Evolutionary conservation across 2,888 invertebrate genomes (phyloP).

Genomic region (Paralinhomoeus sp.): DNA sequence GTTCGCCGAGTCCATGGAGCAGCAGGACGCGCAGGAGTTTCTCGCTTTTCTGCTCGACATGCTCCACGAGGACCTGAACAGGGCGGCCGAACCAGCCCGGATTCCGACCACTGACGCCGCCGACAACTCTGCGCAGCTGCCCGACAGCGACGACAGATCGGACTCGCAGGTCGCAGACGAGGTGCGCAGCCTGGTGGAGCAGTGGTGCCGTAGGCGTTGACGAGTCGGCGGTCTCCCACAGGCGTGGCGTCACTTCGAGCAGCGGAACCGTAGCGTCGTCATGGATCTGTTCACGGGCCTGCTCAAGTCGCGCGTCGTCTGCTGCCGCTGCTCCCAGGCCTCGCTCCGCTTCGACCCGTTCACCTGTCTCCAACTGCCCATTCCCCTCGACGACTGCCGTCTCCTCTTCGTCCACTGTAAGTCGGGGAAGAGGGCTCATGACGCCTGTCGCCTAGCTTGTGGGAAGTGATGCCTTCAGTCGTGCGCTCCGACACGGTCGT

Average conservation of each 20-base stretch:
- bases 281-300: slow-evolving; percentile 77
- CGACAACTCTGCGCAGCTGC: slow-evolving; percentile 40
- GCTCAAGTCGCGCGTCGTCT: slow-evolving; percentile 61
- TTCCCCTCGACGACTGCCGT: slow-evolving; percentile 66
- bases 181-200: background rate
- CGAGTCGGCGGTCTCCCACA: slow-evolving; percentile 11
- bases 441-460: too few species aligned
- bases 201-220: too few species aligned
- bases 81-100: slow-evolving; percentile 31
- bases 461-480: too few species aligned
- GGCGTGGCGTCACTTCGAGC: slow-evolving; percentile 60
- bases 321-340: slow-evolving; percentile 55
- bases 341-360: slow-evolving; percentile 76
- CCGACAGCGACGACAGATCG: too few species aligned
- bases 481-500: slow-evolving; percentile 6
- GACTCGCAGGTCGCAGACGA: background rate
- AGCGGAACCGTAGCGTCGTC: slow-evolving; percentile 60
- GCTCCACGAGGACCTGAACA: slow-evolving; percentile 68
- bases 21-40: slow-evolving; percentile 80
- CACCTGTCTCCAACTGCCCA: slow-evolving; percentile 61
- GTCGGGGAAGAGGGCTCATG: slow-evolving; percentile 8
- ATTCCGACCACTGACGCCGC: too few species aligned
- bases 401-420: slow-evolving; percentile 50
- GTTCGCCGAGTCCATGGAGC: slow-evolving; percentile 64
- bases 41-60: slow-evolving; percentile 72